These are phyloP conservation scores for Netelia fuscicornis DNA, from an alignment of 2,888 invertebrate genomes.

Conservation along the genomic window DNA sequence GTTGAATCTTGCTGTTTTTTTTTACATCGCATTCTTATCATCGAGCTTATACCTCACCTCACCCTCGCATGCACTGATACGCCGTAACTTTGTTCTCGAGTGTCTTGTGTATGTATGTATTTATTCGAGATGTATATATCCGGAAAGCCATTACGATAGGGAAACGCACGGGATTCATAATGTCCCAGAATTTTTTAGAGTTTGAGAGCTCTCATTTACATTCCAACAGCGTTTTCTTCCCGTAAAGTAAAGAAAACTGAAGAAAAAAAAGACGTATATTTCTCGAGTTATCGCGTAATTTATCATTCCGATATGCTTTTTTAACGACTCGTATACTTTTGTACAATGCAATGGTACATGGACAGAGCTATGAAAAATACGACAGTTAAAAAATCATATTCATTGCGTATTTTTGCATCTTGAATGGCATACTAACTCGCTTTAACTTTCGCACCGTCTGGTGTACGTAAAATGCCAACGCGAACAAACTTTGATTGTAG, in stretches of 20 bases:
- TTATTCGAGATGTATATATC: background rate
- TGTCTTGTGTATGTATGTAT: background rate
- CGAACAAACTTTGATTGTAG: background rate
- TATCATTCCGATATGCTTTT: slow-evolving; percentile 39
- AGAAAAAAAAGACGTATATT: slow-evolving; percentile 10
- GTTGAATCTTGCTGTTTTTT: slow-evolving; percentile 22
- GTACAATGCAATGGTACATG: background rate
- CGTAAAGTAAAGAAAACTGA: background rate
- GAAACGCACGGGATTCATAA: slow-evolving; percentile 25
- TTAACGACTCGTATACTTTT: slow-evolving; percentile 15
- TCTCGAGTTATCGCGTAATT: slow-evolving; percentile 42
- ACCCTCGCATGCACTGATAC: slow-evolving; percentile 14
- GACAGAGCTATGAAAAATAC: slow-evolving; percentile 14
- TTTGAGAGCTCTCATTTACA: slow-evolving; percentile 44
- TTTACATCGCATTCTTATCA: slow-evolving; percentile 39
- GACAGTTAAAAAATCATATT: slow-evolving; percentile 3
- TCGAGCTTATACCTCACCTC: slow-evolving; percentile 1
- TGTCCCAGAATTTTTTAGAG: slow-evolving; percentile 38
- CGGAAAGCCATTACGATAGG: slow-evolving; percentile 38
- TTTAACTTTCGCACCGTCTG: background rate
- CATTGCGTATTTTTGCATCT: slow-evolving; percentile 6
- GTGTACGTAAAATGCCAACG: background rate
- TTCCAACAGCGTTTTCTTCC: slow-evolving; percentile 29
- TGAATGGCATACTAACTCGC: slow-evolving; percentile 1
- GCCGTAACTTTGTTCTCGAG: background rate